These are phyloP conservation scores for Alviniconcha marisindica DNA, from an alignment of 1,140 invertebrate genomes.

Conservation along the genomic window DNA sequence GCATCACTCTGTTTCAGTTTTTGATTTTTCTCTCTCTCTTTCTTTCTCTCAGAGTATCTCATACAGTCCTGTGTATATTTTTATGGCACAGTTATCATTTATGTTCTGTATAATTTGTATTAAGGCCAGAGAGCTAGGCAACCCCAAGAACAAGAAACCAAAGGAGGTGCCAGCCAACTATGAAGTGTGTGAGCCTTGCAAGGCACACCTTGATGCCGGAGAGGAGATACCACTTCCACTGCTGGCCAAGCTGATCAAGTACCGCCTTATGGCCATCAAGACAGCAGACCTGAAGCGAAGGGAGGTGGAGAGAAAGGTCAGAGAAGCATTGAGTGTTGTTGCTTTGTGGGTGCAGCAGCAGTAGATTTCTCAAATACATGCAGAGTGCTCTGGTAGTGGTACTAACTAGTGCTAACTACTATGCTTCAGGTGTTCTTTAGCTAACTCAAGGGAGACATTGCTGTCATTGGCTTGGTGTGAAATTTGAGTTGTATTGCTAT, in stretches of 20 bases:
- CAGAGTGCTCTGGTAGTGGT: too few species aligned
- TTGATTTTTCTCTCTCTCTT: too few species aligned
- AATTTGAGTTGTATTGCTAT: too few species aligned
- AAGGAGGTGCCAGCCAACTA: conserved; percentile 69
- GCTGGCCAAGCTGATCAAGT: conserved; percentile 73
- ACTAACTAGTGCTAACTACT: too few species aligned
- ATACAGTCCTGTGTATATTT: too few species aligned
- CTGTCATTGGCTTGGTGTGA: too few species aligned
- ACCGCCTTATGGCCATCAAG: conserved; percentile 70
- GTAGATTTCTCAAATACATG: too few species aligned
- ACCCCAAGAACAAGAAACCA: conserved; percentile 73
- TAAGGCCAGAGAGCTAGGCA: conserved; percentile 71
- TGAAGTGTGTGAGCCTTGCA: conserved; percentile 74
- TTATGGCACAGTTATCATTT: too few species aligned
- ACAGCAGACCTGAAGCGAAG: conserved; percentile 67
- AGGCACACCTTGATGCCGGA: conserved; percentile 68
- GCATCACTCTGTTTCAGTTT: background rate
- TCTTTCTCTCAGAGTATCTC: too few species aligned
- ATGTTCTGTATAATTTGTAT: background rate
- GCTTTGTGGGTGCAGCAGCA: too few species aligned
- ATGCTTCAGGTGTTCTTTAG: too few species aligned
- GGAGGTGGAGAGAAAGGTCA: conserved; percentile 71
- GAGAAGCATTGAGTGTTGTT: conserved; percentile 4
- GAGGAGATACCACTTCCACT: conserved; percentile 71
- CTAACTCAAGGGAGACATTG: too few species aligned